A percentile compares a stretch with the other conserved stretches of the same genome.
phyloP scores from a whole-genome alignment of 1,140 invertebrate genomes.

The Pogonomyrmex barbatus region DNA sequence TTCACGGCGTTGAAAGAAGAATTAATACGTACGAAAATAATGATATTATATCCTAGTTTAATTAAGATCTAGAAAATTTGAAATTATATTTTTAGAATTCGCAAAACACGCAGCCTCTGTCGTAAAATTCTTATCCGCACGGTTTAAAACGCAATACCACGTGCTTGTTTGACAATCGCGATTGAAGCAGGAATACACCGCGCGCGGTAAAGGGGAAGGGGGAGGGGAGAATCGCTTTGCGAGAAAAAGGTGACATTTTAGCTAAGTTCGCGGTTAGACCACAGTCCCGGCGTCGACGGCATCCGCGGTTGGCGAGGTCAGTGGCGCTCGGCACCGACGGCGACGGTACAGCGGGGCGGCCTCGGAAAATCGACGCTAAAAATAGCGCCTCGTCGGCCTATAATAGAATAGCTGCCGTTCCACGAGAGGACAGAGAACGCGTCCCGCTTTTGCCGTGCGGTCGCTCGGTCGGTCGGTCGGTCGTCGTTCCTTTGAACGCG shows the following conservation, averaged over 20 bases:
- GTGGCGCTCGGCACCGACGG: slow-evolving; percentile 41
- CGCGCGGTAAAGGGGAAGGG: too few species aligned
- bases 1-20: too few species aligned
- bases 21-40: not conserved
- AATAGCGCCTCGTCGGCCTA: slow-evolving; percentile 47
- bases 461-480: not conserved
- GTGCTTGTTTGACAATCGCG: not conserved
- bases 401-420: slow-evolving; percentile 52
- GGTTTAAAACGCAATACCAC: slow-evolving; percentile 33
- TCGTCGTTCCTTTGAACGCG: slow-evolving; percentile 29
- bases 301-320: slow-evolving; percentile 56
- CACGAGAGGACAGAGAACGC: slow-evolving; percentile 6
- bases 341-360: slow-evolving; percentile 28
- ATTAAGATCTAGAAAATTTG: not conserved
- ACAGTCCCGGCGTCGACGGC: slow-evolving; percentile 28
- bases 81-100: not conserved
- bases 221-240: not conserved
- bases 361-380: slow-evolving; percentile 58
- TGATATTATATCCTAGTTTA: not conserved
- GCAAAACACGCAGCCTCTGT: not conserved
- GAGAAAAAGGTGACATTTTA: slow-evolving; percentile 50
- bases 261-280: slow-evolving; percentile 62
- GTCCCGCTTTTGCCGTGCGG: slow-evolving; percentile 33
- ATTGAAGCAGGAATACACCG: not conserved
- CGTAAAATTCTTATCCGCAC: not conserved